Percentiles rank a stretch among this genome's conserved stretches.
Conservation (phyloP, 2,888 invertebrate genomes). For the Troides aeacus region DNA sequence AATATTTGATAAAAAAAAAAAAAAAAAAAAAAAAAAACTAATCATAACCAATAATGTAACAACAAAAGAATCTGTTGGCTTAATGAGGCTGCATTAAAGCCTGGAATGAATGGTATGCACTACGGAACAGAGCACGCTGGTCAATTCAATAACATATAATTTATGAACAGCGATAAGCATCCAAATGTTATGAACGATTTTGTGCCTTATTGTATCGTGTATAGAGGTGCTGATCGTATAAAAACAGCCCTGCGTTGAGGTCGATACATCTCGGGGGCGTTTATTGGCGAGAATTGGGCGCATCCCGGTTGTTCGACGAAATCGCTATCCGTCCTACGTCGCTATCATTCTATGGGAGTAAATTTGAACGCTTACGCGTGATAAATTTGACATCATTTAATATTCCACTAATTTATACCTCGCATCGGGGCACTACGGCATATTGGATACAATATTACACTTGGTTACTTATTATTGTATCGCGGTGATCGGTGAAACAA, state of each 20-base stretch:
- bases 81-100: constrained; percentile 23
- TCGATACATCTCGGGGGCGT: constrained; percentile 68
- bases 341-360: constrained; percentile 66
- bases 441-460: background rate
- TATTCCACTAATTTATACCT: constrained; percentile 14
- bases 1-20: background rate
- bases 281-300: constrained; percentile 79
- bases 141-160: constrained; percentile 57
- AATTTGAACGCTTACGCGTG: constrained; percentile 50
- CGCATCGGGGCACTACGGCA: background rate
- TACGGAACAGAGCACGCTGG: constrained; percentile 53
- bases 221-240: constrained; percentile 63
- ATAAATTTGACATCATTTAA: constrained; percentile 17
- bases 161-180: constrained; percentile 52
- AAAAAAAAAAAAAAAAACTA: background rate
- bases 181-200: constrained; percentile 50
- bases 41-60: constrained; percentile 8
- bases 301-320: constrained; percentile 76
- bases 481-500: background rate
- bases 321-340: constrained; percentile 73
- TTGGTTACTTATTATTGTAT: background rate
- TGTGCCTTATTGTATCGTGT: constrained; percentile 50
- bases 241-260: constrained; percentile 46
- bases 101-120: constrained; percentile 46
- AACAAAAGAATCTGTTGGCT: constrained; percentile 14